Percentiles rank a stretch among this genome's conserved stretches.
Conservation (phyloP, 2,888 invertebrate species). For the Lasioglossum morio region DNA sequence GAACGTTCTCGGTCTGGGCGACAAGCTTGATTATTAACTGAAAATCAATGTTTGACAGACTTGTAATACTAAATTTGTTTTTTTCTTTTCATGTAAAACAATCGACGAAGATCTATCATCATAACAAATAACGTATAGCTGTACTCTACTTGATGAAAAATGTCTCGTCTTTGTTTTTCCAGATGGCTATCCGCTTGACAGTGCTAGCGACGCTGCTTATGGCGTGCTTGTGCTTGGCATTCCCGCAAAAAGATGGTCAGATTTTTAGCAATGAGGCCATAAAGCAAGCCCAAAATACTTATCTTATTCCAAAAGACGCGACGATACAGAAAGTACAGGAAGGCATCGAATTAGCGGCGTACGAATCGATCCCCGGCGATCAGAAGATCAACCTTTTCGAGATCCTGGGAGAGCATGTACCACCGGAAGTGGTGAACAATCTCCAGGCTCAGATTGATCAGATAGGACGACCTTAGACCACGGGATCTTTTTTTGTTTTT, state of each 20-base stretch:
- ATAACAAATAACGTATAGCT: not conserved
- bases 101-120: not conserved
- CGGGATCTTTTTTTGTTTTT: not conserved
- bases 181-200: conserved; percentile 58
- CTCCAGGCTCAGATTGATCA: conserved; percentile 94
- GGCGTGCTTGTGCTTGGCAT: conserved; percentile 84
- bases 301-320: conserved; percentile 94
- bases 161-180: conserved; percentile 26
- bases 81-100: not conserved
- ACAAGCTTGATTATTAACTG: not conserved
- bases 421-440: conserved; percentile 95
- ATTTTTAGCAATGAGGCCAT: conserved; percentile 94
- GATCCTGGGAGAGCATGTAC: conserved; percentile 94
- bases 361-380: conserved; percentile 94
- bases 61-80: not conserved
- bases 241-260: conserved; percentile 91
- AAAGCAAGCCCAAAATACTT: conserved; percentile 94
- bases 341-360: conserved; percentile 94
- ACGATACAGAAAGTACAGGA: conserved; percentile 95
- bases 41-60: not conserved
- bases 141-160: too few relatives aligned
- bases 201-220: conserved; percentile 42
- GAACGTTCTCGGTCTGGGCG: conserved; percentile 4
- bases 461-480: conserved; percentile 90
- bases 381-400: conserved; percentile 94